Evolutionary conservation across 2,888 invertebrate genomes (phyloP).

Genomic region (Lepidocyrtinus sp.): DNA sequence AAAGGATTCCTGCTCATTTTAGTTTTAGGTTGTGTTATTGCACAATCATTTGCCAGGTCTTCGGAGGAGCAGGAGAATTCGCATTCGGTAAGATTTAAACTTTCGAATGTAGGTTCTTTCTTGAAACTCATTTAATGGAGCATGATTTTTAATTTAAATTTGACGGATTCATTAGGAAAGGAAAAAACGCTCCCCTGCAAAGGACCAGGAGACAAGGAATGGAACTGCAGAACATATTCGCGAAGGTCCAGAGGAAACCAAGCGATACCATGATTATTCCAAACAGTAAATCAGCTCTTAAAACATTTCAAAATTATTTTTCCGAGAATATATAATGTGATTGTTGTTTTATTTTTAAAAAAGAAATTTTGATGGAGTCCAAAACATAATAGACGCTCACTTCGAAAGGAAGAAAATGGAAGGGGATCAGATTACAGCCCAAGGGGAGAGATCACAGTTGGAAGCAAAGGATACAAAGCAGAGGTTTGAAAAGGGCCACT

Average conservation of each 20-base stretch:
- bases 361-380: constrained; percentile 29
- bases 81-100: too few species aligned
- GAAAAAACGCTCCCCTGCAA: too few species aligned
- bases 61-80: too few species aligned
- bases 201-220: too few species aligned
- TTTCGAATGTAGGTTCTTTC: too few species aligned
- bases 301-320: too few species aligned
- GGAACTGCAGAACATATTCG: background rate
- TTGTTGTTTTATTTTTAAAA: background rate
- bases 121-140: too few species aligned
- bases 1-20: background rate
- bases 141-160: too few species aligned
- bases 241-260: constrained; percentile 16
- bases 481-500: constrained; percentile 20
- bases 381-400: constrained; percentile 26
- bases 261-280: background rate
- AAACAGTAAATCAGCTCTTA: too few species aligned
- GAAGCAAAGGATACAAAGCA: background rate
- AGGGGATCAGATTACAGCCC: background rate
- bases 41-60: constrained; percentile 15
- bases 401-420: constrained; percentile 30
- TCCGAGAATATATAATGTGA: too few species aligned
- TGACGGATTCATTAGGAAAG: too few species aligned
- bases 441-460: constrained; percentile 12
- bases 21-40: constrained; percentile 24